These are phyloP conservation scores for Daphoenositta chrysoptera DNA, from an alignment of 2,113 vertebrate species.

Conservation along the genomic window DNA sequence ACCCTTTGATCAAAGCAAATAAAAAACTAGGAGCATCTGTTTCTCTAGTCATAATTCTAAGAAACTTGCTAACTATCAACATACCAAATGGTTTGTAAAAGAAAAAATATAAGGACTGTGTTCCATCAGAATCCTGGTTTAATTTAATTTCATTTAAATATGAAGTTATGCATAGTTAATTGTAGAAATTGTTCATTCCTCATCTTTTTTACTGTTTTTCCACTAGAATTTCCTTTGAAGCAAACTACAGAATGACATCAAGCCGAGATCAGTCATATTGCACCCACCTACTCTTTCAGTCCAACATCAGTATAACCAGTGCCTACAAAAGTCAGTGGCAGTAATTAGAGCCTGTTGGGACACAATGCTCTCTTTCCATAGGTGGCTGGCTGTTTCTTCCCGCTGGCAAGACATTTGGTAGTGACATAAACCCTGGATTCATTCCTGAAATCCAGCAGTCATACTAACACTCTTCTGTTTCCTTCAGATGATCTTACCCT, in stretches of 20 bases:
- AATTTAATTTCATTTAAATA: not conserved
- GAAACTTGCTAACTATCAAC: not conserved
- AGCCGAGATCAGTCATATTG: not conserved
- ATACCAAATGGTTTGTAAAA: not conserved
- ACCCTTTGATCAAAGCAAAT: not conserved
- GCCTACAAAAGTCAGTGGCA: not conserved
- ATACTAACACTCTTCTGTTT: not conserved
- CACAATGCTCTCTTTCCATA: not conserved
- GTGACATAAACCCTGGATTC: not conserved
- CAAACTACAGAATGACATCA: not conserved
- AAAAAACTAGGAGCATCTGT: not conserved
- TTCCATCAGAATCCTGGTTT: not conserved
- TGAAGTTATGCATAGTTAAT: not conserved
- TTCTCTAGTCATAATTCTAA: not conserved
- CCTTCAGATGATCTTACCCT: slow-evolving; percentile 2
- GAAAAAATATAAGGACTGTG: not conserved
- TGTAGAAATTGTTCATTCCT: not conserved
- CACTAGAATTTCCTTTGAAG: not conserved
- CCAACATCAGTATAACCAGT: not conserved
- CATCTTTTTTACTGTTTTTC: not conserved
- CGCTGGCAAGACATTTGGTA: not conserved
- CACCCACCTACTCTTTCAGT: not conserved
- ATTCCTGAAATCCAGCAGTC: not conserved
- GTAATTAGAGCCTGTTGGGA: not conserved
- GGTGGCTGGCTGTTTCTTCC: not conserved